These are phyloP conservation scores for Cyprinodon variegatus DNA, from an alignment of 2,113 vertebrate species.

Conservation along the genomic window DNA sequence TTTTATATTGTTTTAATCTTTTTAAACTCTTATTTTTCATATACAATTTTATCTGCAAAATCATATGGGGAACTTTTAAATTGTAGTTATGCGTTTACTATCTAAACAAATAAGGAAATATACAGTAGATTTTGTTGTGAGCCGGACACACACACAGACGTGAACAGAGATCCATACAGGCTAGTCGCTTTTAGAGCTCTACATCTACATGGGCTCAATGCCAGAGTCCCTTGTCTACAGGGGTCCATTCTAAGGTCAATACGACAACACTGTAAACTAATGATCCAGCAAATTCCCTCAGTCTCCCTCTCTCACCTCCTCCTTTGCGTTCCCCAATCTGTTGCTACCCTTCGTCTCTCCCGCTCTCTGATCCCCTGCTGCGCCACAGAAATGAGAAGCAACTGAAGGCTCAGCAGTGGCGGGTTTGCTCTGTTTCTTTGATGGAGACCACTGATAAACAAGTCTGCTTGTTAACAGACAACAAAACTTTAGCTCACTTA, in stretches of 20 bases:
- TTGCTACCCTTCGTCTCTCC: conserved; percentile 65
- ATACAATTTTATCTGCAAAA: too few relatives aligned
- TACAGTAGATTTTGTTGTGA: background rate
- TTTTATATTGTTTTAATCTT: too few relatives aligned
- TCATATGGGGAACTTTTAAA: too few relatives aligned
- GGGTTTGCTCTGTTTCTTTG: conserved; percentile 59
- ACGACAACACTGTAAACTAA: conserved; percentile 78
- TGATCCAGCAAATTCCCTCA: conserved; percentile 75
- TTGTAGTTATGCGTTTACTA: too few relatives aligned
- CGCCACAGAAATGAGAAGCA: conserved; percentile 74
- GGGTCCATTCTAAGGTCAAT: conserved; percentile 75
- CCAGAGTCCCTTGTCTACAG: conserved; percentile 52
- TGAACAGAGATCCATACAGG: conserved; percentile 32
- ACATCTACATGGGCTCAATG: conserved; percentile 55
- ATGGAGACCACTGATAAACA: conserved; percentile 69
- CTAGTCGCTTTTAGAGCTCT: conserved; percentile 47
- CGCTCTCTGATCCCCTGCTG: conserved; percentile 65
- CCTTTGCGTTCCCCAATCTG: conserved; percentile 54
- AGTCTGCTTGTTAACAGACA: conserved; percentile 70
- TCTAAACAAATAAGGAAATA: background rate
- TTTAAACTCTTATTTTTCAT: too few relatives aligned
- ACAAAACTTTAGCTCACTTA: conserved; percentile 58
- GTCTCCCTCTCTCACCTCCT: conserved; percentile 49
- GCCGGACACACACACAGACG: background rate
- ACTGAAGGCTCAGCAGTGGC: conserved; percentile 60